Conservation (phyloP, 2,797 vertebrate species). For the Sternarchorhynchus goeldii region DNA sequence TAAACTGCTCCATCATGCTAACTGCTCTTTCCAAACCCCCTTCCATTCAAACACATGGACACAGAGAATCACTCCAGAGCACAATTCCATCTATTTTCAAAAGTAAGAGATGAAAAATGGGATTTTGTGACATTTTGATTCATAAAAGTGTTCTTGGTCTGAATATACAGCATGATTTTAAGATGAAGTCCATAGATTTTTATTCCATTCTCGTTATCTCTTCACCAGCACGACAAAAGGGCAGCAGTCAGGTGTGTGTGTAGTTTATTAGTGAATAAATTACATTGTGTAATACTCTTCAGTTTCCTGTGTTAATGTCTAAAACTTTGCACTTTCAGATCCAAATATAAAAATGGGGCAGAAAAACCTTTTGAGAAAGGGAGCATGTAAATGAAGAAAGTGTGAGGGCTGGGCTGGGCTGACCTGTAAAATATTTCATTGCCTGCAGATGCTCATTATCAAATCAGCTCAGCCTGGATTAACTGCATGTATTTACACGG, state of each 20-base stretch:
- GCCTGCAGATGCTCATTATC: neutral
- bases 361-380: constrained; percentile 18
- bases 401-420: too few species aligned
- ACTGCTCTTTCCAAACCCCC: constrained; percentile 10
- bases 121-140: constrained; percentile 27
- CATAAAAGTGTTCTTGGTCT: neutral
- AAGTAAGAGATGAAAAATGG: constrained; percentile 31
- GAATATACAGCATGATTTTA: neutral
- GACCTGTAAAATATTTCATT: constrained; percentile 1
- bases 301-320: neutral
- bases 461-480: neutral
- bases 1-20: constrained; percentile 10
- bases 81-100: constrained; percentile 22
- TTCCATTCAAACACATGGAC: neutral
- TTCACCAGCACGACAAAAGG: neutral
- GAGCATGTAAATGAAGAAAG: neutral
- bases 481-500: neutral
- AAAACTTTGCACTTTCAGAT: neutral
- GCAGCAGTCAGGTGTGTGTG: neutral
- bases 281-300: neutral
- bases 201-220: neutral
- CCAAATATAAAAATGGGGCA: neutral
- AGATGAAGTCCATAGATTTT: neutral
- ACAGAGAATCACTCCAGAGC: neutral
- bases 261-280: neutral